A percentile compares a stretch with the other conserved stretches of the same genome.
phyloP scores from a whole-genome alignment of 2,888 invertebrate genomes.

The Agrotis segetum region DNA sequence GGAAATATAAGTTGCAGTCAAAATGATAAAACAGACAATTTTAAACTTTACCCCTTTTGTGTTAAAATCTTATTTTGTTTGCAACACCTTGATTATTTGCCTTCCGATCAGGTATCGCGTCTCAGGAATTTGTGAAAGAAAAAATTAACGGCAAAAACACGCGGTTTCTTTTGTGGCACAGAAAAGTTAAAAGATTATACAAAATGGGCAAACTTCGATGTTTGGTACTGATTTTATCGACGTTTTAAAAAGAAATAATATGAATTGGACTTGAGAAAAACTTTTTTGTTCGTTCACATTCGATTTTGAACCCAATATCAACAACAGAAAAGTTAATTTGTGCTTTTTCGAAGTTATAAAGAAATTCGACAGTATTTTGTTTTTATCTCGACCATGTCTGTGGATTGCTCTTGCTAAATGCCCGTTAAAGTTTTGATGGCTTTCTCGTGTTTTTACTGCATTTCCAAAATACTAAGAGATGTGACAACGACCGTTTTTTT shows the following conservation, averaged over 20 bases:
- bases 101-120: slow-evolving; percentile 81
- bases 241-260: slow-evolving; percentile 74
- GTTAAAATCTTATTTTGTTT: slow-evolving; percentile 32
- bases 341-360: background rate
- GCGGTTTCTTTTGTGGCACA: slow-evolving; percentile 85
- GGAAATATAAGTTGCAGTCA: slow-evolving; percentile 64
- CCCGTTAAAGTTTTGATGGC: slow-evolving; percentile 79
- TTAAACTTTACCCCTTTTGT: slow-evolving; percentile 68
- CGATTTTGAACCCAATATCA: slow-evolving; percentile 40
- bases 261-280: slow-evolving; percentile 51
- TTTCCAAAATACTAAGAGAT: slow-evolving; percentile 50
- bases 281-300: background rate
- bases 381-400: slow-evolving; percentile 74
- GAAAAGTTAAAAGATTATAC: slow-evolving; percentile 82
- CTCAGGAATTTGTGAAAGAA: slow-evolving; percentile 81
- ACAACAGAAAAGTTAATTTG: slow-evolving; percentile 30
- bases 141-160: slow-evolving; percentile 76
- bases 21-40: slow-evolving; percentile 64
- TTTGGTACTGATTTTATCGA: slow-evolving; percentile 84
- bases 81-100: slow-evolving; percentile 62
- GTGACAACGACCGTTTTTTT: slow-evolving; percentile 51
- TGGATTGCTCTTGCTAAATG: slow-evolving; percentile 80
- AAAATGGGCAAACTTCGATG: slow-evolving; percentile 82
- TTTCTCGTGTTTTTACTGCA: slow-evolving; percentile 75
- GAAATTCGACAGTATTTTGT: slow-evolving; percentile 42